phyloP scores from a whole-genome alignment of 1,140 invertebrate species.

The Melitaea cinxia region DNA sequence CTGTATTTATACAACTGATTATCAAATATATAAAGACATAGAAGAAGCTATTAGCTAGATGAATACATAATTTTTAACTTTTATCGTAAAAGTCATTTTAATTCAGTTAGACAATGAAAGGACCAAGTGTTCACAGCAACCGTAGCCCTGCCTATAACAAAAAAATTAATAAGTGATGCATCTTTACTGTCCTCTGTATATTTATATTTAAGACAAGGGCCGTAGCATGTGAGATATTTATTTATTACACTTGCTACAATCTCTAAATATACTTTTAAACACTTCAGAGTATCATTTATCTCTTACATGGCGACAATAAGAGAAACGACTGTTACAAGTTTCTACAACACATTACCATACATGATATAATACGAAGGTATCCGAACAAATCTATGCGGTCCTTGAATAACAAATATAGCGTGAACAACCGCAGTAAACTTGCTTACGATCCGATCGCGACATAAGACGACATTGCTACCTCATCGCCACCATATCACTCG shows the following conservation, averaged over 20 bases:
- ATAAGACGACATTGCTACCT: slow-evolving; percentile 25
- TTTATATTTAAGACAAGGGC: too few relatives aligned
- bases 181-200: too few relatives aligned
- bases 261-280: neutral
- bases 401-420: slow-evolving; percentile 4
- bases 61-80: too few relatives aligned
- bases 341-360: neutral
- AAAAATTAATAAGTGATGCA: too few relatives aligned
- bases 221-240: too few relatives aligned
- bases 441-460: slow-evolving; percentile 16
- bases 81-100: too few relatives aligned
- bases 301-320: neutral
- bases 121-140: too few relatives aligned
- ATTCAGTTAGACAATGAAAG: too few relatives aligned
- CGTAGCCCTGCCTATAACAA: too few relatives aligned
- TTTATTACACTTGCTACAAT: neutral
- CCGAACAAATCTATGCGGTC: neutral
- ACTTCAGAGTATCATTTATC: neutral
- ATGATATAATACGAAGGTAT: neutral
- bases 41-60: too few relatives aligned
- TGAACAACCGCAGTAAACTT: slow-evolving; percentile 16
- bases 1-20: too few relatives aligned
- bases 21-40: too few relatives aligned
- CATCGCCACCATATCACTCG: slow-evolving; percentile 11
- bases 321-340: neutral